Evolutionary conservation across 2,888 invertebrate species (phyloP), one percentile per base, ranked within the genome.

Genomic region (Elaeidobius kamerunicus): DNA sequence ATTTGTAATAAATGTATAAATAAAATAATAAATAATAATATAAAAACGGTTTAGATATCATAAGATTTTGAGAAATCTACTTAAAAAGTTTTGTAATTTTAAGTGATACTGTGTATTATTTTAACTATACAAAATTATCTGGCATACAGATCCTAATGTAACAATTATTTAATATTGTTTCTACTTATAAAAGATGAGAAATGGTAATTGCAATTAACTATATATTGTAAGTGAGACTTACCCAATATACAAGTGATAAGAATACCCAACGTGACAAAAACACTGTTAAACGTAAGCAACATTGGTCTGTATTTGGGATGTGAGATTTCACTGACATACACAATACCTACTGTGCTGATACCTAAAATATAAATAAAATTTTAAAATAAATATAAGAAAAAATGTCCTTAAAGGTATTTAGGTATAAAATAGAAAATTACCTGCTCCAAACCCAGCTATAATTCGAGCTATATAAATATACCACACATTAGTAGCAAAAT

Each of bases 251-350:
- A 80, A 0, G 78, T 77, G 3, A 80, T 56, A 6, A 82, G 65
- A 55, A 82, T 78, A 17, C 82, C 82, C 28, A 79, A 69, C 0
- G 81, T 78, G 0, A 81, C 79, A 61, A 77, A 79, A 9, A 81
- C 76, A 52, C 80, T 80, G 64, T 79, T 81, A 2, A 79, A 67
- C 34, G 78, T 76, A 6, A 81, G 65, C 16, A 81, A 65, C 76
- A 79, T 78, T 27, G 79, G 75, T 20, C 81, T 69, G 36, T 76
- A 69, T 48, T 69, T 69, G 1, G 78, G 75, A 69, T 80, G 79
- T 1, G 78, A 67, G 20, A 80, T 76, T 69, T 82, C 81, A 34
- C 80, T 77, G 1, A 79, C 78, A 64, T 81, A 82, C 3, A 81
- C 76, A 23, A 80, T 51, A 1, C 73, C 71, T 6, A 77, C 79